Base-by-base conservation (phyloP, 2,888 invertebrate genomes). In the Quadroppia sp. region DNA sequence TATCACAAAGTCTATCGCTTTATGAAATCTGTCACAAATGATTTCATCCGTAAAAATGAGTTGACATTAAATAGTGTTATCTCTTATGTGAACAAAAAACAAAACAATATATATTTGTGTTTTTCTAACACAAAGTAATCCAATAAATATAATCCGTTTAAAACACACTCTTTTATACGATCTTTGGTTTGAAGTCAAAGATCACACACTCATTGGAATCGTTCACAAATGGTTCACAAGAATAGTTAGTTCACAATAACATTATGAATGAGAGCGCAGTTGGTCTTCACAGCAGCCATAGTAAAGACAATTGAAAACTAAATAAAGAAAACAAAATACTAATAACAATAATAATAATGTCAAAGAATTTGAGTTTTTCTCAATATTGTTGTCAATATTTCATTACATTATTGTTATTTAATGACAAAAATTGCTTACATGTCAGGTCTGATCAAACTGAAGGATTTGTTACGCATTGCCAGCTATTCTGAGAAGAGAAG, bases 381-480 rank as follows among this genome's bases (percentile, higher is more conserved):
- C 17, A 50, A 17, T 15, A 50, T 50, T 50, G 4, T n/a, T n/a
- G 4, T 15, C 20, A 50, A 4, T 20, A 50, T 4, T 50, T 15
- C 4, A n/a, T 50, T 3, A n/a, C 50, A 17, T 15, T 9, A 50
- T 20, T 50, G n/a, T 50, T n/a, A 11, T 45, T 45, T 45, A 45
- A 40, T 40, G 40, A 40, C 40, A 40, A 40, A 40, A 40, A 40
- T 23, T 25, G 23, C 28, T 23, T 32, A 30, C 30, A 6, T 40
- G 40, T 30, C 42, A 70, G 70, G 71, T 30, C 53, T 75, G n/a
- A 73, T 75, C 56, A 53, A 53, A 45, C 28, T 73, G 40, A 75
- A 75, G 50, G 72, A 75, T 48, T 64, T 75, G 15, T 42, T 75
- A 11, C 32, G 72, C 64, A 72, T 75, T 9, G 3, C 50, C 23